Percentiles rank a stretch among this genome's conserved stretches.
phyloP scores from a whole-genome alignment of 2,113 vertebrate species.

The Chinchilla lanigera region DNA sequence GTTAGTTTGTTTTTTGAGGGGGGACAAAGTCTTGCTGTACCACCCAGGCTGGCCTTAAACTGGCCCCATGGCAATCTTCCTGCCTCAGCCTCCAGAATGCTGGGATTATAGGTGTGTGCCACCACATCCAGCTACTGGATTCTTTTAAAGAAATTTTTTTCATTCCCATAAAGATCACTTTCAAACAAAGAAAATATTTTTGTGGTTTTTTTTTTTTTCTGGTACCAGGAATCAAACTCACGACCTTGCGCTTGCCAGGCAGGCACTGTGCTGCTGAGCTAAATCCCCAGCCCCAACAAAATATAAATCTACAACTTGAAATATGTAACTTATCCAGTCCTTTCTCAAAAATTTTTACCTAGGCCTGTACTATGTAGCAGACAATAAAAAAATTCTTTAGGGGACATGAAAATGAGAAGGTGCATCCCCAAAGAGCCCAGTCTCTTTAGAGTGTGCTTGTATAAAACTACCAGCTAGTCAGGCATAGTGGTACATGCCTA shows the following conservation, averaged over 20 bases:
- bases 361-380: neutral
- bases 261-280: too few species aligned
- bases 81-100: neutral
- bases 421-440: neutral
- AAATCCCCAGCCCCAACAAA: too few species aligned
- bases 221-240: too few species aligned
- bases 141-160: neutral
- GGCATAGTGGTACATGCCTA: neutral
- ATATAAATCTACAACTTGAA: neutral
- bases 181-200: slow-evolving; percentile 42
- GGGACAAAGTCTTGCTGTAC: neutral
- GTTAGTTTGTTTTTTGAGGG: neutral
- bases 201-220: too few species aligned
- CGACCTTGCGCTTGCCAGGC: too few species aligned
- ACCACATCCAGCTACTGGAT: too few species aligned
- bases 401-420: neutral
- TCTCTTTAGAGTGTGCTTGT: neutral
- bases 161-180: neutral
- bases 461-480: neutral
- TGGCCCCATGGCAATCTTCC: neutral
- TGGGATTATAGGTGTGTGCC: neutral
- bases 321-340: neutral
- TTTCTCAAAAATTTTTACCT: neutral
- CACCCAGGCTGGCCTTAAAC: neutral
- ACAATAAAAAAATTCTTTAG: neutral